Conservation (phyloP, 64 coral and sea anemone species). For the Montipora foliosa region DNA sequence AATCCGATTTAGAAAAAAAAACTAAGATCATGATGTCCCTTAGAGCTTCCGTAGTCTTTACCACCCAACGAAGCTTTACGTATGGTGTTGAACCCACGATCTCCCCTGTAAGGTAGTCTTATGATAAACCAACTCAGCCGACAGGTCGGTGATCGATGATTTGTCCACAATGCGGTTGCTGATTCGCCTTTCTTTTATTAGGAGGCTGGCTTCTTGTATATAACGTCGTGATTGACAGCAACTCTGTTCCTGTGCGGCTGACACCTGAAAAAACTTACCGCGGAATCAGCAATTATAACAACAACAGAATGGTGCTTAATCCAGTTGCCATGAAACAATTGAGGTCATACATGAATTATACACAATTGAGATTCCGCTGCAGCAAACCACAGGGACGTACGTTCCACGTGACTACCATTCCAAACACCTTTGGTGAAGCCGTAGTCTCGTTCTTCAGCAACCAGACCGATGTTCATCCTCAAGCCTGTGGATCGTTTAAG, state of each 20-base stretch:
- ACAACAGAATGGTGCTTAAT: not conserved
- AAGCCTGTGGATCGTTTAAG: not conserved
- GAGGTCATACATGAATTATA: not conserved
- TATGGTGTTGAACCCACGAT: no score
- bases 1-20: no score
- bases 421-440: not conserved
- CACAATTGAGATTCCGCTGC: slow-evolving; percentile 32
- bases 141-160: no score
- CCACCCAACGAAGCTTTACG: no score
- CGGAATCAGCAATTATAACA: not conserved
- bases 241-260: no score
- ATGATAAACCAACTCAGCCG: no score
- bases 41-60: no score
- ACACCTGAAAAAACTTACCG: not conserved
- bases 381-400: not conserved
- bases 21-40: no score
- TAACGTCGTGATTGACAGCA: slow-evolving; percentile 1
- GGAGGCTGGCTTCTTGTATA: slow-evolving; percentile 40
- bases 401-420: not conserved
- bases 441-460: not conserved
- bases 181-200: not conserved
- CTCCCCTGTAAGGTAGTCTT: no score
- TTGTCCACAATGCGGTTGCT: no score
- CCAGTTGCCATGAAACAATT: not conserved
- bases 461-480: not conserved